phyloP scores from a whole-genome alignment of 2,113 vertebrate species.

The Petroica traversi region DNA sequence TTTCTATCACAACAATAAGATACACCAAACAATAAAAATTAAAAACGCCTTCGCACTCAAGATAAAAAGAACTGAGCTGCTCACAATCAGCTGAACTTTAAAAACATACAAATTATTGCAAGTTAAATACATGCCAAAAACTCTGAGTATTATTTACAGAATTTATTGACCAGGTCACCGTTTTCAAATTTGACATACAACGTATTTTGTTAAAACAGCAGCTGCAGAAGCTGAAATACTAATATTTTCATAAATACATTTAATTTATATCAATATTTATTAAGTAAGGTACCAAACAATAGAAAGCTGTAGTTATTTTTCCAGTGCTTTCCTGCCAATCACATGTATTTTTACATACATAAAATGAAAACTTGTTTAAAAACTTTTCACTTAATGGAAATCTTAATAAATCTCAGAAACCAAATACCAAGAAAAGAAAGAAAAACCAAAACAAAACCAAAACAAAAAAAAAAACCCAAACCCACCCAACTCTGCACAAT shows the following conservation, averaged over 20 bases:
- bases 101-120: background rate
- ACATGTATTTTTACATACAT: background rate
- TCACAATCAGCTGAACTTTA: background rate
- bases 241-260: background rate
- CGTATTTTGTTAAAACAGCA: background rate
- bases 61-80: background rate
- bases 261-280: background rate
- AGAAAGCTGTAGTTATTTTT: background rate
- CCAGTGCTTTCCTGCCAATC: background rate
- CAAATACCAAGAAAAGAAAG: background rate
- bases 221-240: background rate
- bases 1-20: background rate
- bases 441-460: too few species aligned
- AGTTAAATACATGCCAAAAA: background rate
- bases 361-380: background rate
- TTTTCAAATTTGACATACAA: background rate
- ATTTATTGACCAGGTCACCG: background rate
- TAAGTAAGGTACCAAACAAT: background rate
- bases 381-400: background rate
- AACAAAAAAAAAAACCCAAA: background rate
- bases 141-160: background rate
- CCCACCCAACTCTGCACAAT: background rate
- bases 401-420: background rate
- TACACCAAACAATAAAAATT: background rate
- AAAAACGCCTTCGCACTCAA: background rate